Percentiles rank a stretch among this genome's conserved stretches.
These are phyloP conservation scores for Megamerina dolium DNA, from an alignment of 2,888 invertebrate genomes.

Conservation along the genomic window DNA sequence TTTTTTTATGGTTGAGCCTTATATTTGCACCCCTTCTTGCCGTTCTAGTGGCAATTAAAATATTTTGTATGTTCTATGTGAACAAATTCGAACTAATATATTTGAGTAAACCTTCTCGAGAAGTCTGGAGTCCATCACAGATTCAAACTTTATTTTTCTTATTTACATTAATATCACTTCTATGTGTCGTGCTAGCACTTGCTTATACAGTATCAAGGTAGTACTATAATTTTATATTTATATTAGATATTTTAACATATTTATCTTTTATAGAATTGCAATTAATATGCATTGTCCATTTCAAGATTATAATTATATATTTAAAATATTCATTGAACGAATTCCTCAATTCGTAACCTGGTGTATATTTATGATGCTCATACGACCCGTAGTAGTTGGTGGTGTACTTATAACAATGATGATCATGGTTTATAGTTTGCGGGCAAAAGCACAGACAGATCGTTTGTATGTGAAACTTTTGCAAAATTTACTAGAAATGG, in stretches of 20 bases:
- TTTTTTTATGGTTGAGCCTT: slow-evolving; percentile 69
- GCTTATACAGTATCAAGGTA: slow-evolving; percentile 64
- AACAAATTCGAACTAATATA: slow-evolving; percentile 36
- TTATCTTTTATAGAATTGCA: slow-evolving; percentile 49
- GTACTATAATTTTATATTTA: slow-evolving; percentile 18
- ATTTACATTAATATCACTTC: slow-evolving; percentile 60
- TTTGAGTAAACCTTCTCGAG: slow-evolving; percentile 63
- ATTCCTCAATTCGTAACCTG: slow-evolving; percentile 51
- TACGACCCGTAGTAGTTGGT: slow-evolving; percentile 59
- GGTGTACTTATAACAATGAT: slow-evolving; percentile 57
- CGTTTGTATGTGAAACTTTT: slow-evolving; percentile 57
- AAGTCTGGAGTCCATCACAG: slow-evolving; percentile 58
- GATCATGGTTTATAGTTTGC: slow-evolving; percentile 58
- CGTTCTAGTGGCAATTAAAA: slow-evolving; percentile 60
- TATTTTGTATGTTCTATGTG: slow-evolving; percentile 65
- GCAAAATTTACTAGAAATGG: slow-evolving; percentile 59
- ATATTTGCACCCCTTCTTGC: slow-evolving; percentile 67
- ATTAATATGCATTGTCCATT: slow-evolving; percentile 59
- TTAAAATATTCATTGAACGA: slow-evolving; percentile 55
- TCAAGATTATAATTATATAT: slow-evolving; percentile 52
- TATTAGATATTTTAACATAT: slow-evolving; percentile 1
- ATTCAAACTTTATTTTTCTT: slow-evolving; percentile 70
- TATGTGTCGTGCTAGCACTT: slow-evolving; percentile 55
- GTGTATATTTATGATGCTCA: slow-evolving; percentile 50
- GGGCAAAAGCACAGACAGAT: slow-evolving; percentile 59